Evolutionary conservation across 2,888 invertebrate genomes (phyloP), one percentile per base, ranked within the genome.

Genomic region (Tiliacea aurago): DNA sequence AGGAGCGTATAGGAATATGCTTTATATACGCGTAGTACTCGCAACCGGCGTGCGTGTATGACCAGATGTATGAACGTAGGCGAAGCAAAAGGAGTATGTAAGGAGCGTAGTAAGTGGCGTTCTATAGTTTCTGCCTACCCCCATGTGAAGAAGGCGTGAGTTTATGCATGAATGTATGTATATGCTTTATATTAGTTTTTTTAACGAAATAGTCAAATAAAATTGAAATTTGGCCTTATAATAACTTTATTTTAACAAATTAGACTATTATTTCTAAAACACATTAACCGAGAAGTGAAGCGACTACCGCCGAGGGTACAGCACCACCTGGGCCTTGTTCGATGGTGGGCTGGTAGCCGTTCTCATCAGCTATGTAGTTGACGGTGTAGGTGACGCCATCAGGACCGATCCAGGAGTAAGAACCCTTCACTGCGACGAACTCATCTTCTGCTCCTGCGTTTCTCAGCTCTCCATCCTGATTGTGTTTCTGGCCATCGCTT

Each of bases 331-430:
- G 90, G 0, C 92, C 91, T 75, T 94, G 92, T 58, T 93, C 92
- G 28, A 94, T 92, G 28, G 89, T 91, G 3, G 97, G 96, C 80
- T 96, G 95, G 94, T 94, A 97, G 11, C 97, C 97, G 84, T 96
- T 96, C 84, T 97, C 97, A 81, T 97, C 97, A 43, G 97, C 97
- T 11, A 94, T 89, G 91, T 97, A 97, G 63, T 89, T 95, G 37
- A 97, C 91, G 28, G 92, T 94, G 89, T 97, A 96, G 3, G 90
- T 93, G 58, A 95, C 92, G 15, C 96, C 96, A 75, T 97, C 96
- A 51, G 96, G 96, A 4, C 93, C 97, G 1, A 94, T 87, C 91
- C 96, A 97, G 41, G 95, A 92, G 92, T 94, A 97, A 5, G 94
- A 93, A 23, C 97, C 97, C 59, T 88, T 92, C 23, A 97, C 95